Percentiles rank a stretch among this genome's conserved stretches.
Conservation (phyloP, 2,888 invertebrate genomes). For the Metopia argyrocephala region DNA sequence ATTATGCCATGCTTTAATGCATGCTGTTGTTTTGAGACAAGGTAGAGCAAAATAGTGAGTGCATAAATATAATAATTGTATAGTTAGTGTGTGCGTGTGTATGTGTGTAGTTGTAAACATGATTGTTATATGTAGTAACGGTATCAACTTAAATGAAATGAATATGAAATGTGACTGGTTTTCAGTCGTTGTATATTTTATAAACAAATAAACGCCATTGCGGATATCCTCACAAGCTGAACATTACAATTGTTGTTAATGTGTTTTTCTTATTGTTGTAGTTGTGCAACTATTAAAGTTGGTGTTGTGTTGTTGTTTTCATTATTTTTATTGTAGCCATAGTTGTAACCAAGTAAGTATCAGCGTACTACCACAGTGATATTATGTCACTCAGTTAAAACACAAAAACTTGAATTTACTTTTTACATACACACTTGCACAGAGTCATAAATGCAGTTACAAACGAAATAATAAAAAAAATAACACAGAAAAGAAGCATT, state of each 20-base stretch:
- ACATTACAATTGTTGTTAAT: constrained; percentile 26
- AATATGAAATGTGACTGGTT: constrained; percentile 60
- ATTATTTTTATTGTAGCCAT: background rate
- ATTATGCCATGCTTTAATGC: constrained; percentile 20
- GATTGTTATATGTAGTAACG: too few species aligned
- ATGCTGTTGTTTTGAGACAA: background rate
- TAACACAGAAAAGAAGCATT: background rate
- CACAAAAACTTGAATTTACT: background rate
- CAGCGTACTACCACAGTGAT: background rate
- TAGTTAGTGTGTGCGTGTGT: background rate
- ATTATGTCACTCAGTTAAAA: constrained; percentile 8
- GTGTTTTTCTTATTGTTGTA: background rate
- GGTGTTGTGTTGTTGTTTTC: background rate
- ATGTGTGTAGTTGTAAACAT: background rate
- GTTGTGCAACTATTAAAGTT: background rate
- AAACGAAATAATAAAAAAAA: background rate
- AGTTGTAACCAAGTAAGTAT: background rate
- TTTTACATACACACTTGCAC: background rate
- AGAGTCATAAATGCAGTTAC: too few species aligned
- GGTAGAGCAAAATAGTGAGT: background rate
- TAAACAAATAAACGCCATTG: constrained; percentile 66
- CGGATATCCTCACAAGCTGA: constrained; percentile 58
- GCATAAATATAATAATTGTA: constrained; percentile 15
- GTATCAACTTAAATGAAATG: constrained; percentile 36
- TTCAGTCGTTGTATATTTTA: constrained; percentile 68